Conservation (phyloP, 2,888 invertebrate genomes). For the Tenthredo notha region DNA sequence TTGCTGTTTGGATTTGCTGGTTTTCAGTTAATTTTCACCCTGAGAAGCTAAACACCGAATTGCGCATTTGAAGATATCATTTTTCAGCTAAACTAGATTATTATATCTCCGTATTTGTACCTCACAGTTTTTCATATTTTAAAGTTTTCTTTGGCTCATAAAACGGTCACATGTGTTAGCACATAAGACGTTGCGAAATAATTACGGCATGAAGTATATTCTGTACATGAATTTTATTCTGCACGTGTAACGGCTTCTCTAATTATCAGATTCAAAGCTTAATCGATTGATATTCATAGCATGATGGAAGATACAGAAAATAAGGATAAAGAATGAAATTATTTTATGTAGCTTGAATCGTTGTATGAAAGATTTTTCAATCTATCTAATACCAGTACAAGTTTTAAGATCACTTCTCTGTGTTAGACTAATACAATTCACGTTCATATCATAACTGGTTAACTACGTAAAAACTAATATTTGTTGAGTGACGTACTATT, state of each 20-base stretch:
- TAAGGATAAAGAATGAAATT: neutral
- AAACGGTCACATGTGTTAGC: neutral
- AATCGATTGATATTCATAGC: neutral
- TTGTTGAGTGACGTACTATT: conserved; percentile 53
- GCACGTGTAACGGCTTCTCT: neutral
- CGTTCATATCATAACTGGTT: neutral
- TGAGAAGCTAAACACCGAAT: neutral
- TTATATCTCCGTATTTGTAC: neutral
- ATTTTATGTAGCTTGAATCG: neutral
- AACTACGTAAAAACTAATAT: conserved; percentile 20
- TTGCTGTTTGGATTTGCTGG: conserved; percentile 8
- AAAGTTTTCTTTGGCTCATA: neutral
- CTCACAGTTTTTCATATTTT: neutral
- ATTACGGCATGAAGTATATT: conserved; percentile 12
- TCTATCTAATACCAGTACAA: neutral
- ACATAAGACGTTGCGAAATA: neutral
- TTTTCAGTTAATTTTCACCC: neutral
- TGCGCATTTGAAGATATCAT: neutral
- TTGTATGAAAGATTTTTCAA: neutral
- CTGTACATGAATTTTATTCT: neutral
- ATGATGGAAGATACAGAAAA: neutral
- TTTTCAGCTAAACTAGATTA: neutral
- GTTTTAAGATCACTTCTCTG: neutral
- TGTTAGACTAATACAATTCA: neutral
- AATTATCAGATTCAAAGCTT: neutral